phyloP scores from a whole-genome alignment of 2,113 vertebrate genomes.

The Percopsis transmontana region DNA sequence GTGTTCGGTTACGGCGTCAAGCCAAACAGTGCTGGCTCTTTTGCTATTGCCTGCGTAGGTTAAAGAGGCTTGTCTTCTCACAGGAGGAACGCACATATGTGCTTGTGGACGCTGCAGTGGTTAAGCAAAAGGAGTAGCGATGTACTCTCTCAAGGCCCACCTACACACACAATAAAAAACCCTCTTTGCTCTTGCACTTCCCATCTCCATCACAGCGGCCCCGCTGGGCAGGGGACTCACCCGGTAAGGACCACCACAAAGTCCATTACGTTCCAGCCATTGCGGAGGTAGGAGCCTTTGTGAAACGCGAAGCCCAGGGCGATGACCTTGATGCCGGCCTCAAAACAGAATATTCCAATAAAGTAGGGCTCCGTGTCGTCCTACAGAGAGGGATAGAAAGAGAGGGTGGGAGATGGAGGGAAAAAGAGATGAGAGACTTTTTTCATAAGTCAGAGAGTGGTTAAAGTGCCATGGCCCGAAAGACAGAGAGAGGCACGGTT shows the following conservation, averaged over 20 bases:
- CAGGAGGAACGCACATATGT: conserved; percentile 24
- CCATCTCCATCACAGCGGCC: background rate
- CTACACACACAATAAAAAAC: background rate
- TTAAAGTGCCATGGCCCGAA: no score
- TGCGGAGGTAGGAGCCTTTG: conserved; percentile 97
- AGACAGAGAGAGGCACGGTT: no score
- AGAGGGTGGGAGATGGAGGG: background rate
- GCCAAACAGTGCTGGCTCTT: no score
- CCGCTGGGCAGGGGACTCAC: conserved; percentile 74
- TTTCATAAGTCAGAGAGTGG: no score
- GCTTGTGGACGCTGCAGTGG: conserved; percentile 19
- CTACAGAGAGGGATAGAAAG: conserved; percentile 70
- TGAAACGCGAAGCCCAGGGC: conserved; percentile 96
- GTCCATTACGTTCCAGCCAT: conserved; percentile 99
- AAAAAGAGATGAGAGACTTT: background rate
- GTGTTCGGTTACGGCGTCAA: no score
- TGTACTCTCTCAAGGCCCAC: background rate
- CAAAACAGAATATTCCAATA: conserved; percentile 99
- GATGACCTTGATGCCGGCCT: conserved; percentile 98
- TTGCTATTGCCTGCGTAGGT: background rate
- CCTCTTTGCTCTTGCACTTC: background rate
- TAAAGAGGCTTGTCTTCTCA: conserved; percentile 19
- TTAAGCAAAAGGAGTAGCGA: conserved; percentile 14
- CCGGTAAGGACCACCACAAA: conserved; percentile 98
- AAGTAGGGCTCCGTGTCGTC: conserved; percentile 99